Base-by-base conservation (phyloP, 2,113 vertebrate genomes). In the Galeopterus variegatus region DNA sequence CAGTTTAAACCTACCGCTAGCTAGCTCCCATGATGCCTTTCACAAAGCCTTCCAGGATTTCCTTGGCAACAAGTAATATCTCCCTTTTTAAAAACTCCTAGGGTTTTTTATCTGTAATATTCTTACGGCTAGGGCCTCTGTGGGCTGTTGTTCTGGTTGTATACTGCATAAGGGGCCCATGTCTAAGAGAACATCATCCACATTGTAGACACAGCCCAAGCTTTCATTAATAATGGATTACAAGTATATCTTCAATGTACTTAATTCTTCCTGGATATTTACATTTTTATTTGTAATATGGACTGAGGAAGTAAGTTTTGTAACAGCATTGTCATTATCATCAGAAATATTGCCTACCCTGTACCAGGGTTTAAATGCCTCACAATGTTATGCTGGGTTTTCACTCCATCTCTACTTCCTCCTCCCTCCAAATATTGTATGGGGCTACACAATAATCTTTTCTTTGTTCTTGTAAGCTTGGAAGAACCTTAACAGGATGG, bases 401-500 rank as follows among this genome's bases (percentile, higher is more conserved):
- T 88, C 75, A 60, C 54, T 17, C 54, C 64, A 41, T 36, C 14
- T 73, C 60, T 33, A 6, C 7, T 45, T 85, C 31, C 67, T 64
- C 50, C 23, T 33, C 4, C 26, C 62, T 14, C 8, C 65, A 15
- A 45, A 10, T 9, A 73, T 76, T 48, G 6, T 50, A 62, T 26
- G 77, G 60, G 33, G 62, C 80, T 58, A 60, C 60, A 28, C 50
- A 88, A 67, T 97, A 95, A 98, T 65, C 80, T 95, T 7, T 85
- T 97, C 64, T 91, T 79, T 97, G 67, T 81, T 90, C 75, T 97
- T 94, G 97, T 18, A 98, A 99, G 99, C 95, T 99, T 62, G 98
- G 99, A 95, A 98, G 99, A 93, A 96, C 84, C 36, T 97, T 99
- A 70, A 98, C 98, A 70, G 99, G 99, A 94, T 99, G 99, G 99